Evolutionary conservation across 2,113 vertebrate species (phyloP), one percentile per base, ranked within the genome.

Genomic region (Platysteira castanea): DNA sequence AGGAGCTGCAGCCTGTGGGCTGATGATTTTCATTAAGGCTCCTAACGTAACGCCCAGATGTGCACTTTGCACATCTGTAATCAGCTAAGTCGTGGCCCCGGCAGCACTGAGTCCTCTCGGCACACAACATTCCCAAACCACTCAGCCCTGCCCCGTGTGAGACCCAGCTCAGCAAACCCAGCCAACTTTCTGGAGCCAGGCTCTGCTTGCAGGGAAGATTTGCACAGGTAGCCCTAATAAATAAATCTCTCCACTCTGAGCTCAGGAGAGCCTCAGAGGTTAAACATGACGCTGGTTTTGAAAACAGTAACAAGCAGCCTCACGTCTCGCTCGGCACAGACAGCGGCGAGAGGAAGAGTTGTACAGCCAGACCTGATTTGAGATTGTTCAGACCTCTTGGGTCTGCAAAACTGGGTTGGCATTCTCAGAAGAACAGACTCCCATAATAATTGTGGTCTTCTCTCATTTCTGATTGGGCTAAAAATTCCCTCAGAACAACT

Each of bases 331-430:
- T 87, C 7, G 1, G 69, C 37, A 37, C 9, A 95, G 92, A 84
- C 86, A 46, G 61, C 17, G 2, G 57, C 1, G 0, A 92, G 76
- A 92, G 77, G 47, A 67, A 92, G 5, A 88, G 76, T 23, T 84
- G 39, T n/a, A 44, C 92, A 95, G 92, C 49, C 88, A 92, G 92
- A 92, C 86, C 93, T 93, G 88, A 93, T 96, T 84, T 78, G 90
- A 97, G 88, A 95, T 94, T 88, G 76, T 30, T 96, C 88, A 97
- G 95, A 94, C 88, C 96, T 94, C 96, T 49, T 78, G 95, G 88
- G 96, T 92, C 90, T 59, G 69, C 84, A 93, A 97, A 97, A 96
- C 90, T 95, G 93, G 95, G 96, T 96, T 97, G 96, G 90, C 11
- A 1, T 87, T 94, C 96, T 97, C 95, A 89, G 88, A 96, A 96